Conservation (phyloP, 2,113 vertebrate species). For the Phrynocephalus versicolor region DNA sequence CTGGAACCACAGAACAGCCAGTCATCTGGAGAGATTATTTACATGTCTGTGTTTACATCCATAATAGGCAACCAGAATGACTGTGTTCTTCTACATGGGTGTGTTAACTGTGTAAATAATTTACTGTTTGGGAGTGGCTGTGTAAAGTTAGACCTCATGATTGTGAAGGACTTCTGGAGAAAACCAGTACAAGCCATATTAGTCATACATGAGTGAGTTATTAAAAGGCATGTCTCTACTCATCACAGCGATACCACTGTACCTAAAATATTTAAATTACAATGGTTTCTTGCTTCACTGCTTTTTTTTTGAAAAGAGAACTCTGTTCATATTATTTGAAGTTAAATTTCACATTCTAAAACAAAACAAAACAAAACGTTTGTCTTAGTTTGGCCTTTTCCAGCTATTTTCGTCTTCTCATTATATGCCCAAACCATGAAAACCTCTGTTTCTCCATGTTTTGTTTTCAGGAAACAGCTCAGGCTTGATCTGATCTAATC, state of each 20-base stretch:
- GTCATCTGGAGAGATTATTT: background rate
- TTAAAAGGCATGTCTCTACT: background rate
- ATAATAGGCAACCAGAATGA: accelerated
- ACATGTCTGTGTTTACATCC: background rate
- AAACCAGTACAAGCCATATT: background rate
- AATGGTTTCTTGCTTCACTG: background rate
- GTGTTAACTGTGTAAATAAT: background rate
- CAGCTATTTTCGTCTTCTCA: too few species aligned
- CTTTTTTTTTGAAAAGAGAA: too few species aligned
- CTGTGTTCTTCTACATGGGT: background rate
- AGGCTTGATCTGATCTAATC: too few species aligned
- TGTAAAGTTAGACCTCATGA: background rate
- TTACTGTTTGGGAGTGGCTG: background rate
- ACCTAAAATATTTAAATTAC: background rate
- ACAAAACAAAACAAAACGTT: background rate
- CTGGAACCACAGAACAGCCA: background rate
- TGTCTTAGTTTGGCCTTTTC: too few species aligned
- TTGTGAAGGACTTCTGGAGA: background rate
- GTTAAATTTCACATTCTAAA: background rate
- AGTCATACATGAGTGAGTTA: background rate
- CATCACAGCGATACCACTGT: background rate
- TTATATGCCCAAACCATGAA: background rate
- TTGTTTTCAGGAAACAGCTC: too few species aligned
- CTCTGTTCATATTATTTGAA: background rate
- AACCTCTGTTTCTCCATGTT: background rate